Conservation (phyloP, 2,797 vertebrate genomes). For the Manis pentadactyla region DNA sequence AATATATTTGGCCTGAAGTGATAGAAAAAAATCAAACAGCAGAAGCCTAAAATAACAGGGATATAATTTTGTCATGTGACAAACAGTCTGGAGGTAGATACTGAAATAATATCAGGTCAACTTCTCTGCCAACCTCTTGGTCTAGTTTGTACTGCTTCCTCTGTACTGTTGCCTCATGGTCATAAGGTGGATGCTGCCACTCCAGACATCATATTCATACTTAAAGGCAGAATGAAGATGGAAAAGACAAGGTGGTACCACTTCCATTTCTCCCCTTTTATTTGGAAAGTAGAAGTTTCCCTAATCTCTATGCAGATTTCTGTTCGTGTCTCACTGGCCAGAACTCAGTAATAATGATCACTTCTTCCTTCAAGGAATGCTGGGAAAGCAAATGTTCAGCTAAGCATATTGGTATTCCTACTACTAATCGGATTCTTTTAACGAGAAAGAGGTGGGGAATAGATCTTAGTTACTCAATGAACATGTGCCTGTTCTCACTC, state of each 20-base stretch:
- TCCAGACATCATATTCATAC: not conserved
- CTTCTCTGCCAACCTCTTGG: not conserved
- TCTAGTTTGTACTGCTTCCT: not conserved
- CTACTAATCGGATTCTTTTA: not conserved
- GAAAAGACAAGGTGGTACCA: not conserved
- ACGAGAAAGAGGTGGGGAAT: not conserved
- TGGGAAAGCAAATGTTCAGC: not conserved
- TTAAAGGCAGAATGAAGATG: not conserved
- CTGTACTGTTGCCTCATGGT: not conserved
- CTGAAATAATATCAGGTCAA: not conserved
- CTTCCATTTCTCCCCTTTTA: not conserved
- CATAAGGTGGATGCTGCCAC: not conserved
- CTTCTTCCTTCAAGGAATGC: not conserved
- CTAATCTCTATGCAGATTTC: not conserved
- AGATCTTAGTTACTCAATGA: not conserved
- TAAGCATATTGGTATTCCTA: not conserved
- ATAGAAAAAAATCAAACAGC: not conserved
- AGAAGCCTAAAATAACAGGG: not conserved
- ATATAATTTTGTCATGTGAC: not conserved
- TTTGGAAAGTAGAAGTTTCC: not conserved
- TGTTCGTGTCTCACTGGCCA: not conserved
- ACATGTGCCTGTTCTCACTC: not conserved
- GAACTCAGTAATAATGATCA: not conserved
- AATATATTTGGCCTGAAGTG: not conserved
- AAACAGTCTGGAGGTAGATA: not conserved